Evolutionary conservation across 1,140 invertebrate genomes (phyloP).

Genomic region (Orchestia grillus): DNA sequence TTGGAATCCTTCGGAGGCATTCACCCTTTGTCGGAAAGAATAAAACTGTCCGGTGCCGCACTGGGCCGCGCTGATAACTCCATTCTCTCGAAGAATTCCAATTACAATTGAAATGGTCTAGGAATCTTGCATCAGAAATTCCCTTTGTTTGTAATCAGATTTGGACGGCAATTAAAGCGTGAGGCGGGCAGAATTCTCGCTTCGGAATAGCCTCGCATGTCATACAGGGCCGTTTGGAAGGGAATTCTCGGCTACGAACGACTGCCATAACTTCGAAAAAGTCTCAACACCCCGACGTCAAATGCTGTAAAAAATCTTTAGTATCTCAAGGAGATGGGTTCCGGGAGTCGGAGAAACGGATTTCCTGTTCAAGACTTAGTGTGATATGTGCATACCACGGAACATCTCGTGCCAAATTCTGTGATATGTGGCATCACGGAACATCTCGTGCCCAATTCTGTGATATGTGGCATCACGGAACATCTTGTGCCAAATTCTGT

Average conservation of each 20-base stretch:
- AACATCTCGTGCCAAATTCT: not conserved
- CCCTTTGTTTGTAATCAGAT: constrained; percentile 55
- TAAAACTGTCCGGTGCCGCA: not conserved
- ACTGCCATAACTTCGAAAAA: not conserved
- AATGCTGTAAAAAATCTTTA: not conserved
- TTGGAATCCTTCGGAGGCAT: not conserved
- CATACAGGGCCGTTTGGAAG: not conserved
- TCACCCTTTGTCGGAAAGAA: not conserved
- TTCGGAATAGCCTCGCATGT: not conserved
- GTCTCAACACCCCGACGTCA: not conserved
- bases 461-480: too few relatives aligned
- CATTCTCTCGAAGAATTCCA: constrained; percentile 47
- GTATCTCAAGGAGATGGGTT: not conserved
- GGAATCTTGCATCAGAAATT: constrained; percentile 56
- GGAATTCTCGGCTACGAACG: not conserved
- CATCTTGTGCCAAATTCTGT: too few relatives aligned
- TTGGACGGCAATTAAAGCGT: constrained; percentile 45
- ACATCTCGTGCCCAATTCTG: too few relatives aligned
- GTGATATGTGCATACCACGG: not conserved
- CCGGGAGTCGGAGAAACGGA: not conserved
- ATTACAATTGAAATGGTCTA: constrained; percentile 55
- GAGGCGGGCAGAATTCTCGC: constrained; percentile 8
- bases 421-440: too few relatives aligned
- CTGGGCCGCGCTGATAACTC: constrained; percentile 22
- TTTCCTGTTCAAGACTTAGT: not conserved